Evolutionary conservation across 2,113 vertebrate species (phyloP).

Genomic region (Synchiropus splendidus): DNA sequence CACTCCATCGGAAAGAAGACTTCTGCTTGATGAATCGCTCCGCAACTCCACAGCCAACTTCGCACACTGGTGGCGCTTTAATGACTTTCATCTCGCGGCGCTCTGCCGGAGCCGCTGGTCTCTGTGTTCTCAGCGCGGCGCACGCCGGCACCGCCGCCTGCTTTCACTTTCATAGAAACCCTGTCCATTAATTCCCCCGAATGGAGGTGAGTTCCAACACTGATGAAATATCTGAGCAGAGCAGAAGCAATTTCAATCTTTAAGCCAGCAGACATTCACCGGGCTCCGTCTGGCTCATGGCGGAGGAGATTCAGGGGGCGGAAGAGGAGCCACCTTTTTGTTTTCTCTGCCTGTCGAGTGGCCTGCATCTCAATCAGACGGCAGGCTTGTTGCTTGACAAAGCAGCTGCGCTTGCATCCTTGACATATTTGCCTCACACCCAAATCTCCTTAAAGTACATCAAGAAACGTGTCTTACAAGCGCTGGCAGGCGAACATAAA

Average conservation of each 20-base stretch:
- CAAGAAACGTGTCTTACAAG: constrained; percentile 28
- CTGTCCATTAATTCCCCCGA: constrained; percentile 59
- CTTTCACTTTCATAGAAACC: constrained; percentile 73
- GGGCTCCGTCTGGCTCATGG: constrained; percentile 32
- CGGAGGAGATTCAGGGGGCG: constrained; percentile 5
- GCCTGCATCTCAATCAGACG: constrained; percentile 36
- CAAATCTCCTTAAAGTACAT: constrained; percentile 25
- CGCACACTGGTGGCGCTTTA: constrained; percentile 1
- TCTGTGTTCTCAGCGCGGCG: constrained; percentile 44
- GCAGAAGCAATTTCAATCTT: constrained; percentile 61
- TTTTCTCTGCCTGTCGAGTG: not conserved
- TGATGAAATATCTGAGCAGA: constrained; percentile 64
- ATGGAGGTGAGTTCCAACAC: constrained; percentile 51
- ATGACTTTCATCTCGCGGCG: constrained; percentile 19
- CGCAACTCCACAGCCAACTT: too few species aligned
- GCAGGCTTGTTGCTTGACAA: constrained; percentile 8
- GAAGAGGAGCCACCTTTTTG: constrained; percentile 9
- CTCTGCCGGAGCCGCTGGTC: too few species aligned
- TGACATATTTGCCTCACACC: constrained; percentile 15
- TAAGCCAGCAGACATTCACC: constrained; percentile 57
- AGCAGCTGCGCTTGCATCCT: constrained; percentile 8
- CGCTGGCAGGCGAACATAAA: constrained; percentile 33
- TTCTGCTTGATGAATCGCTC: too few species aligned
- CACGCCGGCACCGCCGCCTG: constrained; percentile 42
- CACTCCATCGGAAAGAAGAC: too few species aligned